Conservation (phyloP, 2,888 invertebrate genomes). For the Frankliniella intonsa region DNA sequence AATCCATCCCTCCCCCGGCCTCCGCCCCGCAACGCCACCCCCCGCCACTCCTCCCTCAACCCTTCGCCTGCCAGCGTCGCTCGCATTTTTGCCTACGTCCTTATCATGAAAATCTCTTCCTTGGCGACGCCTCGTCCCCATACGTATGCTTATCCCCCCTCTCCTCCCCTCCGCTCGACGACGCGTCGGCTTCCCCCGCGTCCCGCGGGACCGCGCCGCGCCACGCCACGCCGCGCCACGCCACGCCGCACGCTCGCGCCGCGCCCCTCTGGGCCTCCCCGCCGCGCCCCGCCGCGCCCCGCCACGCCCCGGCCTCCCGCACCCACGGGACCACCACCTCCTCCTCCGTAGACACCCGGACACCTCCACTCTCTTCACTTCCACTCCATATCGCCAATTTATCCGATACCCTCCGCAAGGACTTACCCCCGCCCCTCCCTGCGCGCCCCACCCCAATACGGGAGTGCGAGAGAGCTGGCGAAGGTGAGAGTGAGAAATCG, state of each 20-base stretch:
- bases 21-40: background rate
- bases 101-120: slow-evolving; percentile 20
- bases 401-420: slow-evolving; percentile 1
- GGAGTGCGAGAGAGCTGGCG: background rate
- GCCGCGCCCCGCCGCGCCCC: background rate
- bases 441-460: background rate
- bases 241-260: background rate
- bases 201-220: background rate
- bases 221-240: background rate
- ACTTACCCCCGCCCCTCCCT: background rate
- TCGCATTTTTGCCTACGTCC: background rate
- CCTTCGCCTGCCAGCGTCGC: background rate
- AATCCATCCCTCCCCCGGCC: background rate
- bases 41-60: too few relatives aligned
- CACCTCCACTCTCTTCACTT: slow-evolving; percentile 20
- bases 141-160: background rate
- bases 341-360: too few relatives aligned
- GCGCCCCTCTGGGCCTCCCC: background rate
- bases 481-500: too few relatives aligned
- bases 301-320: background rate
- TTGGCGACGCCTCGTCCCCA: background rate
- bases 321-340: background rate
- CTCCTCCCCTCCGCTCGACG: background rate
- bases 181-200: background rate
- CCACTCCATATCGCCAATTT: slow-evolving; percentile 26